These are phyloP conservation scores for Eurystomus gularis DNA, from an alignment of 2,113 vertebrate genomes.

Conservation along the genomic window DNA sequence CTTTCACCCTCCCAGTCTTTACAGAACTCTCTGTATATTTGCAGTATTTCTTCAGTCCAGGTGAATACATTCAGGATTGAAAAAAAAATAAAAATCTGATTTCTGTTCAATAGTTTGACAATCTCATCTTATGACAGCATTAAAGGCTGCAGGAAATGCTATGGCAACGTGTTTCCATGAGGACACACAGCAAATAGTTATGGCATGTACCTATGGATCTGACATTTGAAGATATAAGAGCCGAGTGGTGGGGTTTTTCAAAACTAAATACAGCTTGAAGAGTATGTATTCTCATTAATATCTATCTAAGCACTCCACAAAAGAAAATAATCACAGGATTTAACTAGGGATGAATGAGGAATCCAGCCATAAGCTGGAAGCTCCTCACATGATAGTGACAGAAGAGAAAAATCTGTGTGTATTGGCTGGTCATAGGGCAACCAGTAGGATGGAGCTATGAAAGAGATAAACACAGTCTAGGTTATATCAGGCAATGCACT, in stretches of 20 bases:
- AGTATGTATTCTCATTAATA: slow-evolving; percentile 21
- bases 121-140: slow-evolving; percentile 19
- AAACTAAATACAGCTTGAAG: not conserved
- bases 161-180: slow-evolving; percentile 70
- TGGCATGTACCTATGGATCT: slow-evolving; percentile 32
- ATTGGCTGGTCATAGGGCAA: not conserved
- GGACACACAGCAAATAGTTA: slow-evolving; percentile 17
- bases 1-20: not conserved
- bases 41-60: not conserved
- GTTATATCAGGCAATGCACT: not conserved
- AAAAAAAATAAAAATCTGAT: not conserved
- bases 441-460: not conserved
- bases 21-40: not conserved
- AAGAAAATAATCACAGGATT: slow-evolving; percentile 27
- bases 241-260: not conserved
- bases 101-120: slow-evolving; percentile 12
- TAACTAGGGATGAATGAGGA: not conserved
- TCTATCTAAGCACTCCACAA: slow-evolving; percentile 19
- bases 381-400: not conserved
- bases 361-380: slow-evolving; percentile 4
- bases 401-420: not conserved
- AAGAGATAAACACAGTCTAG: not conserved
- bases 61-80: not conserved
- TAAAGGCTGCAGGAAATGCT: slow-evolving; percentile 58
- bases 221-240: not conserved